phyloP scores from a whole-genome alignment of 2,797 vertebrate species.

The Schizothorax lantsangensis region DNA sequence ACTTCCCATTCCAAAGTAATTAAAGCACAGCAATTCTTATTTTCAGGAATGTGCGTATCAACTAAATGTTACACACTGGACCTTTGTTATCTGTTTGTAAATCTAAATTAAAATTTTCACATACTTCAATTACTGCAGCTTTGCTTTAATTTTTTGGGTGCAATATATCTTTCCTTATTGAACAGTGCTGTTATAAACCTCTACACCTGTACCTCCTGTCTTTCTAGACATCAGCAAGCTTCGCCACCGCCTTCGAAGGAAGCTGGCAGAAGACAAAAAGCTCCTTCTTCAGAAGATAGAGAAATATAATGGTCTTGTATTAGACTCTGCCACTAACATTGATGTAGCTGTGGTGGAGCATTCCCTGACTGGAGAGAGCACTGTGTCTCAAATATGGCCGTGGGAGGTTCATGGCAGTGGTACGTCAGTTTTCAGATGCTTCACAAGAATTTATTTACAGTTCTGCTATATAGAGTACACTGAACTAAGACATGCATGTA shows the following conservation, averaged over 20 bases:
- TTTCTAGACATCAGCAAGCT: conserved; percentile 16
- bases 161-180: background rate
- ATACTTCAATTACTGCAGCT: too few relatives aligned
- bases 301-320: background rate
- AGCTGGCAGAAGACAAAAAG: conserved; percentile 32
- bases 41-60: too few relatives aligned
- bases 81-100: background rate
- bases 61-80: background rate
- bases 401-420: conserved; percentile 30
- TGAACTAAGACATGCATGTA: conserved; percentile 13
- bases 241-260: conserved; percentile 28
- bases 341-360: conserved; percentile 7
- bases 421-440: conserved; percentile 9
- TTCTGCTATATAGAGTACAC: background rate
- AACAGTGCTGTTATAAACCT: background rate
- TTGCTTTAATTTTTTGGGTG: background rate
- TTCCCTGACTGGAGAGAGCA: conserved; percentile 21
- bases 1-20: background rate
- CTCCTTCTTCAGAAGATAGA: background rate
- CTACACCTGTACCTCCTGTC: background rate
- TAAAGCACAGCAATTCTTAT: background rate
- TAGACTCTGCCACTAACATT: background rate
- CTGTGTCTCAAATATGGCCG: background rate
- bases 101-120: background rate
- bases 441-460: conserved; percentile 15